phyloP scores from a whole-genome alignment of 2,113 vertebrate species.

The Ardeotis arabs region DNA sequence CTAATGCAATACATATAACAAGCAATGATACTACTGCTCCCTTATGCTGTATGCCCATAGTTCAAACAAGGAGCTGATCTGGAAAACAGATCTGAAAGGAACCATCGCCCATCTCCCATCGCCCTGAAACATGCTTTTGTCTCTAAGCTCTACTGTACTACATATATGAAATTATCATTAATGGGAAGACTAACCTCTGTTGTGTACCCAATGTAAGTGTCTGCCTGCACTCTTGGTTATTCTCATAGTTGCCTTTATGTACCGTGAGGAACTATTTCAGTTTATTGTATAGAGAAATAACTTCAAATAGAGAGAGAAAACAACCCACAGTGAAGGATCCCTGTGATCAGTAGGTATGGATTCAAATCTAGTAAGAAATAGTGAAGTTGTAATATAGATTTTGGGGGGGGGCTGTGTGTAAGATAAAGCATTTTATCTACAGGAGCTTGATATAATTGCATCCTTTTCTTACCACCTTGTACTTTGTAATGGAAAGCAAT shows the following conservation, averaged over 20 bases:
- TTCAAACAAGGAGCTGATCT: neutral
- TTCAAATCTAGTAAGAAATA: neutral
- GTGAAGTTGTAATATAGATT: neutral
- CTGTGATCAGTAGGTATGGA: neutral
- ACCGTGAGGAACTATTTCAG: neutral
- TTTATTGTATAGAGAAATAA: neutral
- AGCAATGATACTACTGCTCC: neutral
- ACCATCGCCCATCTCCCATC: neutral
- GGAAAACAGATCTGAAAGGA: neutral
- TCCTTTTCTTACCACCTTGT: neutral
- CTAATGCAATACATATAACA: neutral
- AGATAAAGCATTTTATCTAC: neutral
- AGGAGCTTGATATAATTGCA: neutral
- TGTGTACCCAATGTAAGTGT: neutral
- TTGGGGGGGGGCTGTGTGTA: neutral
- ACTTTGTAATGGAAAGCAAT: neutral
- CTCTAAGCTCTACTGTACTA: neutral
- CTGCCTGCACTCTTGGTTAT: no score
- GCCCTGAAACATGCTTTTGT: neutral
- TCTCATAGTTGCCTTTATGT: neutral
- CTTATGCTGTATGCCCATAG: neutral
- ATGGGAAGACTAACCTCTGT: neutral
- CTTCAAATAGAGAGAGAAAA: neutral
- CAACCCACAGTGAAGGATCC: neutral
- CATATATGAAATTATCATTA: neutral